Base-by-base conservation (phyloP, 2,113 vertebrate genomes). In the Plotosus lineatus region DNA sequence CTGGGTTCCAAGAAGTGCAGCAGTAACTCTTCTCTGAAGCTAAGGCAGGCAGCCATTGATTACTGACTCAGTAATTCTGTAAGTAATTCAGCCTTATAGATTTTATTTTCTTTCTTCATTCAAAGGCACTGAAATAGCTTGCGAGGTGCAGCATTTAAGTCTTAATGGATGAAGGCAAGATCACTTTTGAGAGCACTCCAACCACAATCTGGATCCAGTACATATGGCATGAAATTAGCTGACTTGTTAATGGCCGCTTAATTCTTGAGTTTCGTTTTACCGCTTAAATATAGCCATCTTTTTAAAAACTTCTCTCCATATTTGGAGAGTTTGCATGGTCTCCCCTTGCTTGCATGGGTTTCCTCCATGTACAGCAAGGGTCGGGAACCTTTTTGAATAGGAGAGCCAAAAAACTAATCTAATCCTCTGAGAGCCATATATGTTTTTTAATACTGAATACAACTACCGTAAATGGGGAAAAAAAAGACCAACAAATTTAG, bases 11-110 rank as follows among this genome's bases (percentile, higher is more conserved):
- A 31, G 75, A 86, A 77, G 26, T 65, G 51, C 72, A 73, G 84
- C 76, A 75, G 80, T 83, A 85, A 83, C 82, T 85, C 80, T 80
- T 56, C 38, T 58, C 58, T 80, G 78, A 81, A 68, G 77, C 78
- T 78, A 77, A 78, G 78, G 75, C 61, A 75, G 82, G 58, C 68
- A 79, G 36, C 68, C 81, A 86, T 81, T 86, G 84, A 86, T 83
- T 86, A 86, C 50, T 78, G 75, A 83, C 72, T 83, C 78, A 81
- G 85, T 81, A 81, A 83, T 81, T 83, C 74, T 75, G 66, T 81
- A 55, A 85, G 82, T 80, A 53, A 77, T 80, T 76, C 74, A 19
- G 50, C 72, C 46, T 53, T 71, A 31, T 58, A 46, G 38, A n/a
- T n/a, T 51, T 11, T 17, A 28, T 72, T 72, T 19, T 73, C 33